Evolutionary conservation across 2,797 vertebrate genomes (phyloP).

Genomic region (Cottoperca gobio): DNA sequence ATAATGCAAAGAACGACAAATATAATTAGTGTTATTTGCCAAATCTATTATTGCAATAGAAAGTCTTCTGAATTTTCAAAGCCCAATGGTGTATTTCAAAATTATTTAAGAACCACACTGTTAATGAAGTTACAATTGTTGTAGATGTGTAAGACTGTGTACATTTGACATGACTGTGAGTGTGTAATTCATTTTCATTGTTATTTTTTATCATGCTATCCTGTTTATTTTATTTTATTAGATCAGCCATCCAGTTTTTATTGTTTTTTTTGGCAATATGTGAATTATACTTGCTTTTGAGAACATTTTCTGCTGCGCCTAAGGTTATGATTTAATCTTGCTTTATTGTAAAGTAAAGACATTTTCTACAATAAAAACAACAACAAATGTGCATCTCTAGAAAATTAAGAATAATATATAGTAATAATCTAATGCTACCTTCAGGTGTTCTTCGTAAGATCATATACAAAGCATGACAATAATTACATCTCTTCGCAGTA

Average conservation of each 20-base stretch:
- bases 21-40: slow-evolving; percentile 37
- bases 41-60: slow-evolving; percentile 32
- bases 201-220: not conserved
- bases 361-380: slow-evolving; percentile 23
- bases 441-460: not conserved
- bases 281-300: slow-evolving; percentile 20
- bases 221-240: slow-evolving; percentile 2
- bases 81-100: slow-evolving; percentile 31
- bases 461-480: not conserved
- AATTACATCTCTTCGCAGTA: not conserved
- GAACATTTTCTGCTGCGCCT: not conserved
- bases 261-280: not conserved
- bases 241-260: not conserved
- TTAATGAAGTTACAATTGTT: slow-evolving; percentile 23
- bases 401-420: not conserved
- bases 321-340: not conserved
- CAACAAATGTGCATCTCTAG: not conserved
- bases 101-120: not conserved
- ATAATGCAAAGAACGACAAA: not conserved
- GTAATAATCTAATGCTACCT: slow-evolving; percentile 38
- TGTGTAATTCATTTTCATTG: not conserved
- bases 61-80: slow-evolving; percentile 43
- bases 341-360: slow-evolving; percentile 20
- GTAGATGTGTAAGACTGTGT: not conserved
- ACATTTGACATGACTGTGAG: slow-evolving; percentile 1